These are phyloP conservation scores for Coleophora deauratella DNA, from an alignment of 2,888 invertebrate species.

Conservation along the genomic window DNA sequence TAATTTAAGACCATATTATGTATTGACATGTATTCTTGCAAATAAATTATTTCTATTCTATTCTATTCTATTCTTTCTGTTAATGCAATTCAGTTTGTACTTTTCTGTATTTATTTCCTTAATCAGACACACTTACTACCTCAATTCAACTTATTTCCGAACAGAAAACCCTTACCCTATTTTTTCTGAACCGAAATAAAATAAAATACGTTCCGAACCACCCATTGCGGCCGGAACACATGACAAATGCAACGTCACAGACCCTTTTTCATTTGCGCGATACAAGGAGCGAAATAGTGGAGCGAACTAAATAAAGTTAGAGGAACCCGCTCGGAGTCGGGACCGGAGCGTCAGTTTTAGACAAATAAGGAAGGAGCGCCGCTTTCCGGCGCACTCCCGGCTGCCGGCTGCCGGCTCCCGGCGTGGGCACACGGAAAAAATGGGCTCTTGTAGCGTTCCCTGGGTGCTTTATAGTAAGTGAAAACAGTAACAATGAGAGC, in stretches of 20 bases:
- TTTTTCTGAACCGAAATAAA: too few species aligned
- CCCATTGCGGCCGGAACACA: slow-evolving; percentile 12
- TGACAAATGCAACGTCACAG: slow-evolving; percentile 43
- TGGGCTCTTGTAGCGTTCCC: not conserved
- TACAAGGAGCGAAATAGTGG: slow-evolving; percentile 46
- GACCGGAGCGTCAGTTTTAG: slow-evolving; percentile 44
- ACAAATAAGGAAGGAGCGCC: slow-evolving; percentile 54
- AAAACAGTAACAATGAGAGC: not conserved
- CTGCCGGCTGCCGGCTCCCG: not conserved
- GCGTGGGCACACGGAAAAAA: slow-evolving; percentile 14
- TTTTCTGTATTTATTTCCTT: too few species aligned
- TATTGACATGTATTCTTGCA: too few species aligned
- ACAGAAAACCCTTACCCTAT: too few species aligned
- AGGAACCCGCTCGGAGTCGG: slow-evolving; percentile 32
- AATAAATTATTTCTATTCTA: too few species aligned
- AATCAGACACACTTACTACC: too few species aligned
- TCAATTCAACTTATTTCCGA: too few species aligned
- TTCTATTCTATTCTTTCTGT: too few species aligned
- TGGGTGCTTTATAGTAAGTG: not conserved
- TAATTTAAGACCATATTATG: too few species aligned
- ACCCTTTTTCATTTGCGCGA: slow-evolving; percentile 49
- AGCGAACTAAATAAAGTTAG: slow-evolving; percentile 50
- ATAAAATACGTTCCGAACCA: too few species aligned
- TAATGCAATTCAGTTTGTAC: too few species aligned
- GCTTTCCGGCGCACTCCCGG: slow-evolving; percentile 35